Base-by-base conservation (phyloP, 2,888 invertebrate genomes). In the Polydrusus pterygomalis region DNA sequence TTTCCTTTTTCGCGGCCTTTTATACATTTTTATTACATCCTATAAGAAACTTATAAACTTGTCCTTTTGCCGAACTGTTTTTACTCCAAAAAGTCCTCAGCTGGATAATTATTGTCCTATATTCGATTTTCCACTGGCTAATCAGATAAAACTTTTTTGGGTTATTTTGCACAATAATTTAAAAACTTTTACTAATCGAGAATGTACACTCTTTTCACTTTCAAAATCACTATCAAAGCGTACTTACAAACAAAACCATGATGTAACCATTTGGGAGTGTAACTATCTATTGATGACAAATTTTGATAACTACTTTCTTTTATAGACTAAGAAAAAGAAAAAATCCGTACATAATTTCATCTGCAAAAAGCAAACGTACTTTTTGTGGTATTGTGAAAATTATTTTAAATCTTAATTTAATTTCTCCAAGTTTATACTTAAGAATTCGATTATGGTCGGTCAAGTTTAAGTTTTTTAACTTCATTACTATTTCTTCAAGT, bases 331-430 rank as follows among this genome's bases (percentile, higher is more conserved):
- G n/a, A 20, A 70, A 43, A 65, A 30, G 17, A 60, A 74, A 74
- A 70, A 70, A 65, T 17, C 60, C 62, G 65, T 70, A 18, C n/a
- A 74, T 74, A 74, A 74, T 64, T 17, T 56, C 54, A n/a, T 56
- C 18, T 56, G 45, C 43, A 45, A 56, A 75, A 75, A 67, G 40
- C 60, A 47, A 75, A 70, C 60, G 17, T 47, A 38, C 15, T 65
- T 67, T 76, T 76, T 76, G 76, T 30, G 72, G 76, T 72, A 63
- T n/a, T 45, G 76, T 73, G 76, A 76, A 76, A 69, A 68, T 64
- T 15, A 51, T 69, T 62, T 69, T 63, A 69, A 73, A 72, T 40
- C 54, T 68, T 51, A 67, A 67, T 75, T 68, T 58, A 62, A 40
- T 72, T 56, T 72, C 68, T 73, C 62, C 43, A 18, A 71, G 40